Base-by-base conservation (phyloP, 2,113 vertebrate species). In the Indri indri region DNA sequence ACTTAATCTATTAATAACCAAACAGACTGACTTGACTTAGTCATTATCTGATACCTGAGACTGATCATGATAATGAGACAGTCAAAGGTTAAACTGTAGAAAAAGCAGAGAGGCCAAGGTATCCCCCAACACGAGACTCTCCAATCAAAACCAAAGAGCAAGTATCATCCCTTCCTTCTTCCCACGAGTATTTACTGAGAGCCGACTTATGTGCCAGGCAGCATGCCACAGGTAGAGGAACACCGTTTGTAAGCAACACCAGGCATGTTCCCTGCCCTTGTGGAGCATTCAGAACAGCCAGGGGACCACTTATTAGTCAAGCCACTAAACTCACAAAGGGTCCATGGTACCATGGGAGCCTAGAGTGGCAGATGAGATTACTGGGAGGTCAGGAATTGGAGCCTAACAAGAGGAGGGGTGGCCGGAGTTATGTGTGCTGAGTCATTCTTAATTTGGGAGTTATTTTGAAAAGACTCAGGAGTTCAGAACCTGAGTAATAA, bases 401-500 rank as follows among this genome's bases (percentile, higher is more conserved):
- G 61, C 25, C 47, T 8, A 34, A 66, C 37, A 40, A 45, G 0
- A 71, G 4, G 42, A n/a, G 30, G 34, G n/a, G 22, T 79, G 34
- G 34, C 42, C 30, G 22, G 59, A 37, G 47, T 52, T 20, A 2
- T 10, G 12, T 50, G 79, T 79, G 96, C 96, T 97, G 95, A 96
- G 94, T 97, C 94, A 97, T 61, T 70, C 79, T 32, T 63, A 82
- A 89, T 42, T 27, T 18, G 8, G 2, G 45, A 20, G 42, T 37
- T 61, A 90, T 90, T 81, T 4, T 10, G 40, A 81, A 86, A 95
- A 89, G 37, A 68, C 65, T 22, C 22, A 80, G 42, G 93, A 94
- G 76, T 94, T 88, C 84, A 76, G 82, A 95, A 37, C 77, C 73
- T n/a, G 50, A 54, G 47, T 84, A 61, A 93, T 94, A 74, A 57